Evolutionary conservation across 2,113 vertebrate species (phyloP), one percentile per base, ranked within the genome.

Genomic region (Gopherus flavomarginatus): DNA sequence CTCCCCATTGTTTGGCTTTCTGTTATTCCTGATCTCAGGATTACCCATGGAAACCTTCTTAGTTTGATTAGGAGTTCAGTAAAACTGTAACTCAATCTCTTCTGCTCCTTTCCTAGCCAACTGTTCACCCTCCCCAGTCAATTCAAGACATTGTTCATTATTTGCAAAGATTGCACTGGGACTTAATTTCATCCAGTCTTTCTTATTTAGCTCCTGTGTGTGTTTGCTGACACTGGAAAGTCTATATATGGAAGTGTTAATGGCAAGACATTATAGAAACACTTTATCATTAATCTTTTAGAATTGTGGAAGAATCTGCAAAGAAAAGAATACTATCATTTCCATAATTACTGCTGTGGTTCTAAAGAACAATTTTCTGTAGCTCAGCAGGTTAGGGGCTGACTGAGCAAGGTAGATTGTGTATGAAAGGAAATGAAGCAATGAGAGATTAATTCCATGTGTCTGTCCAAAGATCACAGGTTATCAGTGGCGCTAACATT

Each of bases 371-470:
- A 0, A 31, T 57, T 86, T 82, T 1, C 49, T 26, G 52, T 5
- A 4, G 89, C 17, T 47, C 3, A 44, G 8, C 2, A 31, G 16
- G 7, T 7, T 12, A 22, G 6, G 10, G 1, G 12, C 35, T 95
- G 53, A 16, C 21, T 31, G 29, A 87, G 16, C 47, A 85, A 52
- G 0, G 1, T 1, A 0, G 2, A 54, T 81, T 91, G 17, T 3
- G 17, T 84, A 69, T 62, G 29, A 65, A 21, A 31, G 21, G 26
- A 35, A 26, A 31, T 26, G 5, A 22, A 29, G 5, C 42, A 12
- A 56, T 14, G 49, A 80, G 3, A 53, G 86, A 1, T 44, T 21
- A 83, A 62, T 2, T 62, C 7, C 21, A 1, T 24, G 8, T 42
- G 13, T 53, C 1, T 80, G 27, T n/a, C 31, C n/a, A 2, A 6